Evolutionary conservation across 2,888 invertebrate species (phyloP), one percentile per base, ranked within the genome.

Genomic region (Platynereis dumerilii): DNA sequence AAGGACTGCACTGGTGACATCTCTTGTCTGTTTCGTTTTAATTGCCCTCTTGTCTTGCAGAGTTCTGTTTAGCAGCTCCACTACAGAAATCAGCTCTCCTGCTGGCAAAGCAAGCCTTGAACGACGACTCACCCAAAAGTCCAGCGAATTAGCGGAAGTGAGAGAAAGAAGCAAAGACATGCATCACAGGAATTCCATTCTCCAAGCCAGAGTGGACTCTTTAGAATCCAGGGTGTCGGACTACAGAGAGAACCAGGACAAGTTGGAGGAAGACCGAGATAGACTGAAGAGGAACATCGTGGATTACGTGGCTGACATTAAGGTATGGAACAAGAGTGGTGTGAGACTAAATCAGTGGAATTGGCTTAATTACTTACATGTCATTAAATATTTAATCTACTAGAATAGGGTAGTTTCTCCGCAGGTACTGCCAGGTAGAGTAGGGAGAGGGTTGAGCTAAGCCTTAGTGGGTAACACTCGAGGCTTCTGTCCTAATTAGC

Each of bases 251-350:
- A 26, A 27, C n/a, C 60, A 60, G 20, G 45, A 56, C 17, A 71
- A 73, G 54, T 55, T 75, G 29, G 67, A 65, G 17, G 60, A 69
- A 7, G 78, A 78, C 58, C 74, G 73, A 52, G 70, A 72, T 29
- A 68, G 68, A 0, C 65, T 78, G 58, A 75, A 73, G 26, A 57
- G 71, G 45, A 75, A 78, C 24, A 67, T 80, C 26, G 75, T 77
- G 48, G 70, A 74, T 17, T 76, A 76, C 58, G 69, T 78, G n/a
- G 69, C 74, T 15, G 78, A 81, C 70, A 70, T 76, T 27, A 76
- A 75, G 55, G 83, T 83, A 67, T 72, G 73, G 10, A 24, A 52
- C n/a, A 67, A 15, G 10, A 27, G n/a, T 42, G 10, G 10, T 42
- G 42, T 42, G 42, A 42, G 15, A 42, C 12, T 15, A 15, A 42